These are phyloP conservation scores for Netelia melanura DNA, from an alignment of 2,888 invertebrate genomes.

Conservation along the genomic window DNA sequence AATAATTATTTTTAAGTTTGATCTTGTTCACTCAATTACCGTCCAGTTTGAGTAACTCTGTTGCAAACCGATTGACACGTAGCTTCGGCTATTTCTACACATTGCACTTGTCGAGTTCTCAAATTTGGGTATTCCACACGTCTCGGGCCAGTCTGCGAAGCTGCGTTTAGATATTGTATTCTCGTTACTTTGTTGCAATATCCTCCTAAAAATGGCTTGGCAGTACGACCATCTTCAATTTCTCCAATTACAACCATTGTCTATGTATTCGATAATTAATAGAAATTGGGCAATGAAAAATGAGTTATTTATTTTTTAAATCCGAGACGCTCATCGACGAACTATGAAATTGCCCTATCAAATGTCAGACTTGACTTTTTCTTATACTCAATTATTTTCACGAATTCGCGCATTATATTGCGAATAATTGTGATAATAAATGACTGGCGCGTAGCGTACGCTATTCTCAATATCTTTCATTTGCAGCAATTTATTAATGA, in stretches of 20 bases:
- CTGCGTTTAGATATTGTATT: constrained; percentile 92
- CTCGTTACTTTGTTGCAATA: constrained; percentile 90
- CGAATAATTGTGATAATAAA: background rate
- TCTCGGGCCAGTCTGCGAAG: constrained; percentile 91
- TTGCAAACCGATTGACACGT: constrained; percentile 86
- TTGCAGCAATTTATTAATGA: constrained; percentile 67
- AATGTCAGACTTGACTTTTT: constrained; percentile 17
- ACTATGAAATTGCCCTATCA: constrained; percentile 7
- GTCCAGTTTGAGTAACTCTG: constrained; percentile 88
- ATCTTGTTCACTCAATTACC: background rate
- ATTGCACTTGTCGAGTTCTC: constrained; percentile 89
- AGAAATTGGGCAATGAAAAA: constrained; percentile 73
- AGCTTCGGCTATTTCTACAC: constrained; percentile 86
- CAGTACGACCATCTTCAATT: constrained; percentile 87
- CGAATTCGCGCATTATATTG: background rate
- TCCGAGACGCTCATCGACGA: constrained; percentile 32
- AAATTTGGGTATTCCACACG: constrained; percentile 80
- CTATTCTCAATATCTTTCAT: constrained; percentile 31
- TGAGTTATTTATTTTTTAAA: constrained; percentile 64
- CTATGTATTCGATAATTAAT: background rate
- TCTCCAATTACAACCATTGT: constrained; percentile 85
- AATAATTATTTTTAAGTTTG: background rate
- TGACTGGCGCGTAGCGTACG: background rate
- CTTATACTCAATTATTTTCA: constrained; percentile 31
- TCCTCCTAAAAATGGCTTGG: constrained; percentile 93